Percentiles rank a stretch among this genome's conserved stretches.
Evolutionary conservation across 2,797 vertebrate genomes (phyloP).

Genomic region (Acridotheres tristis): DNA sequence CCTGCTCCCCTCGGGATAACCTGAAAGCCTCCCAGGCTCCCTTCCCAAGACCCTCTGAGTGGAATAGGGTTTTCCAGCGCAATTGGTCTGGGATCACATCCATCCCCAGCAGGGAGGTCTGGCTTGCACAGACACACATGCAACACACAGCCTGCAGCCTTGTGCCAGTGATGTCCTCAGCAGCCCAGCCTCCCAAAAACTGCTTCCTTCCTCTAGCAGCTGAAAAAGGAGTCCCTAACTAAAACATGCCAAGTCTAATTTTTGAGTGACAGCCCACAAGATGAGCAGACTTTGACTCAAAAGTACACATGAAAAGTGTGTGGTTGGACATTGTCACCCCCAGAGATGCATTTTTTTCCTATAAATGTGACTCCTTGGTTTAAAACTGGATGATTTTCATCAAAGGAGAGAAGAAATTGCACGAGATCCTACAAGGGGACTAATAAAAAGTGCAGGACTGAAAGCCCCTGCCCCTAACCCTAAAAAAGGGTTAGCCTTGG

Average conservation of each 20-base stretch:
- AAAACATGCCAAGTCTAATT: neutral
- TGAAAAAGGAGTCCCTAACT: neutral
- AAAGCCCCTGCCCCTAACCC: neutral
- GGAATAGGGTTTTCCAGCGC: neutral
- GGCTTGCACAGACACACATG: neutral
- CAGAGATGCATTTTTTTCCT: neutral
- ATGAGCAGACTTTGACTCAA: neutral
- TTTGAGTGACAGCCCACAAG: neutral
- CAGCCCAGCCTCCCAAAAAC: neutral
- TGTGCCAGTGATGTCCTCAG: neutral
- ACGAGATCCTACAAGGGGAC: neutral
- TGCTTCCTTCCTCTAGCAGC: neutral
- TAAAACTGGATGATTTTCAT: neutral
- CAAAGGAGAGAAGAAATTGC: neutral
- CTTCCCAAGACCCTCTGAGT: neutral
- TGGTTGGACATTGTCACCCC: neutral
- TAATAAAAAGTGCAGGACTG: neutral
- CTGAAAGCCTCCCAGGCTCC: neutral
- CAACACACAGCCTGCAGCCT: neutral
- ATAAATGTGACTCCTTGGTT: accelerated
- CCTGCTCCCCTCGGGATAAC: accelerated
- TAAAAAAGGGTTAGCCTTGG: neutral
- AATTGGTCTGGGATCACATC: neutral
- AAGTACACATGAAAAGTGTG: neutral
- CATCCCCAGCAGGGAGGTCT: neutral